Base-by-base conservation (phyloP, 2,113 vertebrate species). In the Callospermophilus lateralis region DNA sequence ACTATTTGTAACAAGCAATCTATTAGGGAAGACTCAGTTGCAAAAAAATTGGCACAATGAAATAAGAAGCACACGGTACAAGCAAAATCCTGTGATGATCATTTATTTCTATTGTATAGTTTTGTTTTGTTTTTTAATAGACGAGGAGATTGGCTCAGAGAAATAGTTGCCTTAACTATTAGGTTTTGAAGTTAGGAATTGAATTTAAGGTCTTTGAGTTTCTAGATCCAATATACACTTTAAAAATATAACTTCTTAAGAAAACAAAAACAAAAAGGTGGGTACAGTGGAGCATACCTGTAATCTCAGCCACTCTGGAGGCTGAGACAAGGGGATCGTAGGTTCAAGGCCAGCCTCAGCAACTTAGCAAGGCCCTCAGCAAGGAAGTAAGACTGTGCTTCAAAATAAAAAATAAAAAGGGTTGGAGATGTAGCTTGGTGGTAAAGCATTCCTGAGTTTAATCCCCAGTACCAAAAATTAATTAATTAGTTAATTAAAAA, bases 141-240 rank as follows among this genome's bases (percentile, higher is more conserved):
- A 53, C 45, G 28, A 80, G 8, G 20, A 85, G 76, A 65, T 17
- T 65, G 61, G 20, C 34, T 70, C 53, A 45, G 61, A 70, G 37
- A 86, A 72, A 72, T 74, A 51, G 24, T 45, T 45, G 45, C 45
- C 8, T 20, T 16, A 87, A 51, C 3, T 85, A 22, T 37, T 72
- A 39, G 39, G 13, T 70, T 90, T 67, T 5, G 45, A 90, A 73
- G 48, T 72, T n/a, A 70, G 67, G 24, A 83, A 37, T 11, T 89
- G 72, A 89, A 76, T 30, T 89, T 34, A 85, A 65, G 58, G 4
- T 89, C 67, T 91, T 28, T 84, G 22, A 85, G 51, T 88, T 84
- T 42, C 32, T 67, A 42, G n/a, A 87, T 97, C 26, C 13, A 81
- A 45, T 92, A 92, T 58, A 58, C 19, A 58, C n/a, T 68, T 83